Base-by-base conservation (phyloP, 2,888 invertebrate species). In the Orchesella flavescens region DNA sequence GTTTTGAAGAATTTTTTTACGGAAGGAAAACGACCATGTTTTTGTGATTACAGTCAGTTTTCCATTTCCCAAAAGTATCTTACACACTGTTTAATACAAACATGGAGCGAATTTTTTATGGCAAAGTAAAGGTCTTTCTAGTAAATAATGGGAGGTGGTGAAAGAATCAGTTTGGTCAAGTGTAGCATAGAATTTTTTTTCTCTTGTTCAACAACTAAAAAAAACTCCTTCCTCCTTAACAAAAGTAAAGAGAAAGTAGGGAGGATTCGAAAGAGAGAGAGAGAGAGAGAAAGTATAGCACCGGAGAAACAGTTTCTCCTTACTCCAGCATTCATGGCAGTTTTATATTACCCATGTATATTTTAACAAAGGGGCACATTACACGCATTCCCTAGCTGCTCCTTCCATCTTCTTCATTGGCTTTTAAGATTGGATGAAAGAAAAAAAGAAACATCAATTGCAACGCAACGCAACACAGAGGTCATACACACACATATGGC, bases 321-420 rank as follows among this genome's bases (percentile, higher is more conserved):
- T 43, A 1, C 69, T 61, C 61, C 61, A 24, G 53, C 63, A 72
- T 79, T 71, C 72, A 72, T 72, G 72, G 61, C n/a, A 72, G 15
- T 63, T 77, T 68, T 69, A 63, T 73, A 73, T 44, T 55, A 46
- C 46, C 49, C 43, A 79, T 73, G 66, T 49, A 73, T 57, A 66
- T 80, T 80, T n/a, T 73, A 80, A 73, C 66, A 66, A 73, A 66
- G 57, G 21, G 73, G 73, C 59, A 73, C 73, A 80, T 73, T 73
- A 72, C 46, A 73, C 66, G 80, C 66, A 73, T 61, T 73, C 73
- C 59, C 73, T 9, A 46, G 72, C 49, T 55, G 17, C 55, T 66
- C n/a, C 59, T 72, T 57, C 66, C 19, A 12, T 12, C 44, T 66
- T 19, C 19, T 66, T 44, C 43, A 19, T 71, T 15, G 53, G 49